Base-by-base conservation (phyloP, 2,888 invertebrate species). In the Noctua janthe region DNA sequence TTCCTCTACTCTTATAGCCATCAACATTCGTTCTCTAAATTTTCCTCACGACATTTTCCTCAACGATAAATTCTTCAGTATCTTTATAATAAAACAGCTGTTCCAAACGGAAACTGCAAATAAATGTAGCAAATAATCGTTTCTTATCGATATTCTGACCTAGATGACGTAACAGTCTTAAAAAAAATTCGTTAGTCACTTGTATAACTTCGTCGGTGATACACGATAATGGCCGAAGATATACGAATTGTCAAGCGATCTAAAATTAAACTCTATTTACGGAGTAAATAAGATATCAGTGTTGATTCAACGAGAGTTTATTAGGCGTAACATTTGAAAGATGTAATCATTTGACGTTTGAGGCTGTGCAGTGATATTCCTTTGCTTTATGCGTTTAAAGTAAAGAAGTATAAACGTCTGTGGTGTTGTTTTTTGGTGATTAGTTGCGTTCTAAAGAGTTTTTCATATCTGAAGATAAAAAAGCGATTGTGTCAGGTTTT, bases 221-320 rank as follows among this genome's bases (percentile, higher is more conserved):
- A 71, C 87, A 87, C 87, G 88, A 86, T 43, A 72, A 83, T 87
- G 88, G 87, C 87, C 66, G 83, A 67, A 85, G 86, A 88, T 23
- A 85, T 82, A 64, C 78, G 73, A 76, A 75, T 85, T 56, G 74
- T 78, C 35, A 67, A 59, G 76, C 74, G 74, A 75, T 86, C 85
- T 86, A 86, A 86, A 78, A 64, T 86, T 87, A 86, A 81, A 81
- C 75, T 11, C 17, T 78, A 86, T 87, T 81, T 73, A 74, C 81
- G 29, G n/a, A 17, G 73, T 51, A 81, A 85, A 87, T 81, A 79
- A 78, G 90, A 77, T 76, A 79, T 20, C 66, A 35, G 29, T 78
- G 85, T 86, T 77, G 39, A 74, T 74, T 54, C 49, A 56, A 43
- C 69, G 20, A 81, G 66, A 76, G 77, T 81, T 88, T 86, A 88